A percentile compares a stretch with the other conserved stretches of the same genome.
phyloP scores from a whole-genome alignment of 2,888 invertebrate genomes.

The Panopea generosa region DNA sequence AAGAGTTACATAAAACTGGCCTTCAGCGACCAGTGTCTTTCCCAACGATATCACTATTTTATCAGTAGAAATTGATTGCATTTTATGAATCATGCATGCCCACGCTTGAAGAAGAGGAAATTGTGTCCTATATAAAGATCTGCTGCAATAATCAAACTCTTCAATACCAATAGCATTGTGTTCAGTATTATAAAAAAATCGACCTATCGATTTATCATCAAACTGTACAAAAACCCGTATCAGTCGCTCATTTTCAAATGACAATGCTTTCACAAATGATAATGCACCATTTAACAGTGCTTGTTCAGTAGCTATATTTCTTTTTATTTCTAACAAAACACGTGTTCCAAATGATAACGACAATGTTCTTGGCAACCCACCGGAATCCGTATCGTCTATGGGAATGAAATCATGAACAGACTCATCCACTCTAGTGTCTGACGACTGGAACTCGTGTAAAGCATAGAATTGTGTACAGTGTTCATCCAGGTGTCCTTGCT shows the following conservation, averaged over 20 bases:
- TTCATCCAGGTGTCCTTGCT: too few relatives aligned
- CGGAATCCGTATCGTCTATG: constrained; percentile 48
- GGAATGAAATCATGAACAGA: too few relatives aligned
- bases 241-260: constrained; percentile 1
- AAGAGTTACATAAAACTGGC: constrained; percentile 41
- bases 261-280: constrained; percentile 20
- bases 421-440: too few relatives aligned
- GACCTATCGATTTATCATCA: constrained; percentile 39
- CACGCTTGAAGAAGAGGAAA: constrained; percentile 52
- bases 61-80: constrained; percentile 37
- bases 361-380: constrained; percentile 33
- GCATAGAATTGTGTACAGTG: too few relatives aligned
- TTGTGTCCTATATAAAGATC: constrained; percentile 31
- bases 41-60: constrained; percentile 25
- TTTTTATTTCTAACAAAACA: constrained; percentile 39
- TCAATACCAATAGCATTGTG: constrained; percentile 34
- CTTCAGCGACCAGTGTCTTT: constrained; percentile 28
- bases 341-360: constrained; percentile 38
- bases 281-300: constrained; percentile 51
- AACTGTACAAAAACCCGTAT: constrained; percentile 30
- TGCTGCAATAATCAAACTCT: constrained; percentile 23
- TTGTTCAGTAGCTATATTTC: constrained; percentile 37
- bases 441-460: too few relatives aligned
- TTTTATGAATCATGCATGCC: constrained; percentile 45
- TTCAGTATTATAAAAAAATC: constrained; percentile 3